Base-by-base conservation (phyloP, 1,140 invertebrate genomes). In the Nephotettix cincticeps region DNA sequence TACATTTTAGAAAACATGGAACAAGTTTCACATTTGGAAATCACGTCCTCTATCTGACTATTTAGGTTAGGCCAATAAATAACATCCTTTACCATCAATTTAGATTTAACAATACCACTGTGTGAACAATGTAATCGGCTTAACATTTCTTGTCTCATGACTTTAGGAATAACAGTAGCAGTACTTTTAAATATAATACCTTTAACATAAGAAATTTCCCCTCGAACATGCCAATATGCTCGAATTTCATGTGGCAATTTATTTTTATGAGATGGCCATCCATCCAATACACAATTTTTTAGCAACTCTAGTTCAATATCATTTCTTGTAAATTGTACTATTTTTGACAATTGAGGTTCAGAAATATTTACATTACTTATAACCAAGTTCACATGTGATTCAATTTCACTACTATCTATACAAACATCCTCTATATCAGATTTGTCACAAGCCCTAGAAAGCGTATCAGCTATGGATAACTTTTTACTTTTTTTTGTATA, bases 1-100 rank as follows among this genome's bases (percentile, higher is more conserved):
- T 79, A 79, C 17, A 27, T 67, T 9, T n/a, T 66, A 4, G 28
- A 66, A 23, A 28, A 75, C 25, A 63, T 74, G 32, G 14, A 14
- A 69, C 71, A 72, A 58, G 54, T 61, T 17, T 63, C 25, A 71
- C 71, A 73, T 23, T 25, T 51, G 1, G n/a, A 1, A 28, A 70
- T 27, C 36, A 32, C 23, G 23, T 63, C 64, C 51, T 21, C 40
- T n/a, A 72, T 29, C 28, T 72, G 23, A 29, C 29, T 14, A 1
- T 4, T 11, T 29, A 70, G 29, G 2, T 21, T 36, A 1, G 71
- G 71, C 68, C 71, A 72, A 28, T 73, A 72, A 17, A 63, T 19
- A 4, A 70, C 28, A 14, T 17, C 11, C 51, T 65, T 72, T 11
- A n/a, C 40, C n/a, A 11, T 43, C n/a, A 43, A 9, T n/a, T 11